Conservation (phyloP, 2,797 vertebrate genomes). For the Denticeps clupeoides region DNA sequence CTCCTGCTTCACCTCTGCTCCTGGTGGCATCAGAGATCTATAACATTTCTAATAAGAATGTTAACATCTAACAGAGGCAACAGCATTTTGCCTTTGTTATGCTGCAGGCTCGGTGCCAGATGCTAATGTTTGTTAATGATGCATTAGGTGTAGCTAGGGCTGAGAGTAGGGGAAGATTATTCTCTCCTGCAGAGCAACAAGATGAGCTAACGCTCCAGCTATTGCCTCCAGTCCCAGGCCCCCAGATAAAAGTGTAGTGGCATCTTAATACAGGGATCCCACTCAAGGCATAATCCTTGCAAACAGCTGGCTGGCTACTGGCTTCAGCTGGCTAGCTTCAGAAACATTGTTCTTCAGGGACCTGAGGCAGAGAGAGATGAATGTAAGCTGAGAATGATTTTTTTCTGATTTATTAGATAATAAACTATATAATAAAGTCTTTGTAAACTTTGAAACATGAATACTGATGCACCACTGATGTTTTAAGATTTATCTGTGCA, state of each 20-base stretch:
- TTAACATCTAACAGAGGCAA: too few species aligned
- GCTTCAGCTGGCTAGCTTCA: constrained; percentile 21
- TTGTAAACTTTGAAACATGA: too few species aligned
- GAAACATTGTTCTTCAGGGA: not conserved
- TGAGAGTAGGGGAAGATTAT: constrained; percentile 39
- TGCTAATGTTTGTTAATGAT: constrained; percentile 45
- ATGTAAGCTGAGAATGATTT: not conserved
- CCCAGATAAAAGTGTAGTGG: constrained; percentile 38
- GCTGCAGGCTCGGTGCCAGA: constrained; percentile 14
- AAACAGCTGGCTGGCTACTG: constrained; percentile 31
- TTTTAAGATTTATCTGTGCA: too few species aligned
- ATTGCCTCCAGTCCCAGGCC: constrained; percentile 35
- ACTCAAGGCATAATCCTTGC: constrained; percentile 29
- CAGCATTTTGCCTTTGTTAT: not conserved
- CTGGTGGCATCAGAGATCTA: too few species aligned
- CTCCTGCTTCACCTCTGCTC: too few species aligned
- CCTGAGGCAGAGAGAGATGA: not conserved
- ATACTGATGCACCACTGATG: too few species aligned
- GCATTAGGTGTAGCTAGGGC: constrained; percentile 37
- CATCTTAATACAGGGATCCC: constrained; percentile 48
- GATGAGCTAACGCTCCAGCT: constrained; percentile 41
- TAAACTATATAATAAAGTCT: too few species aligned
- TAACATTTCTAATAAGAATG: too few species aligned
- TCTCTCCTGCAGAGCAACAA: constrained; percentile 40
- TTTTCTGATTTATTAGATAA: too few species aligned